Evolutionary conservation across 2,113 vertebrate genomes (phyloP).

Genomic region (Rhynchomys soricoides): DNA sequence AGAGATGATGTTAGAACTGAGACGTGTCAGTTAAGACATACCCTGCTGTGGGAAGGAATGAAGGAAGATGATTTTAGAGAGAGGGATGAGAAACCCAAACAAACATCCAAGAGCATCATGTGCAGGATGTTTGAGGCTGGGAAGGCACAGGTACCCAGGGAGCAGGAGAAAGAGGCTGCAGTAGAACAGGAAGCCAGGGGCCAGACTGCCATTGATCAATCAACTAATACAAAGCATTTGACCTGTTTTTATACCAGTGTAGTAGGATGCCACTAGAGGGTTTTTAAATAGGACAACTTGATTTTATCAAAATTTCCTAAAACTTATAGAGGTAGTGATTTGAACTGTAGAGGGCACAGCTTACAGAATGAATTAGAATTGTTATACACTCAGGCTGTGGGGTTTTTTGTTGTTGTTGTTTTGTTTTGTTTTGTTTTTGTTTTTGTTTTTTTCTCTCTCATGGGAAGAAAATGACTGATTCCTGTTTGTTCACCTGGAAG

Average conservation of each 20-base stretch:
- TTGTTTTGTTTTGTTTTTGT: too few species aligned
- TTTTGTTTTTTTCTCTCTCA: not conserved
- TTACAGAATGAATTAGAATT: not conserved
- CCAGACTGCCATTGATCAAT: not conserved
- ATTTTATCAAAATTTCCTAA: not conserved
- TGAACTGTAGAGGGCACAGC: not conserved
- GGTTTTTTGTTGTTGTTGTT: too few species aligned
- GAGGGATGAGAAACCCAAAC: not conserved
- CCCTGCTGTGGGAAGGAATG: not conserved
- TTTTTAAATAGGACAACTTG: not conserved
- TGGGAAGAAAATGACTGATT: not conserved
- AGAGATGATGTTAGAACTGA: not conserved
- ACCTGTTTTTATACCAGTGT: not conserved
- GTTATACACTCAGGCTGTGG: not conserved
- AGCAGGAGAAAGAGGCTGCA: not conserved
- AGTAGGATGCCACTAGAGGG: not conserved
- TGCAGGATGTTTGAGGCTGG: not conserved
- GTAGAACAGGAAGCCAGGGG: not conserved
- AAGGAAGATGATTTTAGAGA: not conserved
- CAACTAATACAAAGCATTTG: not conserved
- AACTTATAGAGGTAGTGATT: not conserved
- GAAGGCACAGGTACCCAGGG: not conserved
- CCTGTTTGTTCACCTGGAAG: not conserved
- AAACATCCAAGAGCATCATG: not conserved
- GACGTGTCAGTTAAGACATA: not conserved